These are phyloP conservation scores for Muntiacus reevesi DNA, from an alignment of 2,113 vertebrate genomes.

Conservation along the genomic window DNA sequence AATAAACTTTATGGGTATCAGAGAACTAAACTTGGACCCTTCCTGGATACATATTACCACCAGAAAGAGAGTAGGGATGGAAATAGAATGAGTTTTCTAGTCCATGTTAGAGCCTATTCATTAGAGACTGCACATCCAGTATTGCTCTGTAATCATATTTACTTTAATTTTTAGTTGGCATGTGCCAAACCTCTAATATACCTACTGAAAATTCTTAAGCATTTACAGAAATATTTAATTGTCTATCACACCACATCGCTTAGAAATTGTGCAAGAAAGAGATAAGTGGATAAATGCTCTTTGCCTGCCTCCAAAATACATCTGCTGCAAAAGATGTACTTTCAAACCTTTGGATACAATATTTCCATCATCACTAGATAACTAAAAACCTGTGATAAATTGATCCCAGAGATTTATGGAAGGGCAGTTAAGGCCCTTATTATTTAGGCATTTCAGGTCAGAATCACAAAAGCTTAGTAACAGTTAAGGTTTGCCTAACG, in stretches of 20 bases:
- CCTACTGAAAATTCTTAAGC: background rate
- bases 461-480: background rate
- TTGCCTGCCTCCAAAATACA: background rate
- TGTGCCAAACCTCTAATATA: background rate
- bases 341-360: background rate
- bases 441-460: background rate
- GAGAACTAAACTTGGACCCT: background rate
- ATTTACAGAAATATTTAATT: background rate
- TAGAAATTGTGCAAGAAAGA: background rate
- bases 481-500: background rate
- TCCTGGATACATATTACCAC: background rate
- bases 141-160: background rate
- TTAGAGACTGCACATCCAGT: background rate
- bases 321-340: background rate
- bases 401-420: background rate
- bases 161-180: background rate
- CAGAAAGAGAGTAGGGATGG: background rate
- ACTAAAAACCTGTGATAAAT: background rate
- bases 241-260: background rate
- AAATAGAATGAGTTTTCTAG: background rate
- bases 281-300: background rate
- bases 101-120: background rate
- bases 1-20: background rate
- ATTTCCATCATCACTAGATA: background rate
- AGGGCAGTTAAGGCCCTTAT: background rate